Conservation (phyloP, 2,888 invertebrate genomes). For the Limnephilus rhombicus region DNA sequence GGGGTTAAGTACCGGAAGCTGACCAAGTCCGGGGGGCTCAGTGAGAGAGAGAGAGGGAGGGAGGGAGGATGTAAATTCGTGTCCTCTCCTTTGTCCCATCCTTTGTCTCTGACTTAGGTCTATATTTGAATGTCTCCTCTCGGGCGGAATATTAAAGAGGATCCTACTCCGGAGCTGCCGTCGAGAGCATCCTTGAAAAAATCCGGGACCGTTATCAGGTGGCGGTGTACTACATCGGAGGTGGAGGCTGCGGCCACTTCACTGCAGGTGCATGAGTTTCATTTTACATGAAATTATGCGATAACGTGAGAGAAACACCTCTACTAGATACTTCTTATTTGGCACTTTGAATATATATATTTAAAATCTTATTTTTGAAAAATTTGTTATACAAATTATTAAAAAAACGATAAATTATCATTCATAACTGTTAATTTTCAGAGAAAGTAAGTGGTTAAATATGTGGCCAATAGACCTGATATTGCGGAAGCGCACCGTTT, state of each 20-base stretch:
- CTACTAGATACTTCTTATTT: background rate
- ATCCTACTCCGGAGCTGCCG: background rate
- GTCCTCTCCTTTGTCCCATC: background rate
- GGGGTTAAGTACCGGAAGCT: slow-evolving; percentile 1
- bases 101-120: background rate
- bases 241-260: background rate
- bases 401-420: too few species aligned
- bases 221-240: background rate
- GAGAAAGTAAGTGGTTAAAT: too few species aligned
- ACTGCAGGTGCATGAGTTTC: background rate
- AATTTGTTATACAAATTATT: too few species aligned
- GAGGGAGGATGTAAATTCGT: background rate
- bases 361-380: too few species aligned
- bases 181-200: background rate
- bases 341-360: background rate
- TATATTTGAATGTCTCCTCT: background rate
- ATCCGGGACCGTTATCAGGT: background rate
- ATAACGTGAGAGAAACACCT: background rate
- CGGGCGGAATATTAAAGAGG: background rate
- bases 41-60: background rate
- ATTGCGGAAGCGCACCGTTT: too few species aligned
- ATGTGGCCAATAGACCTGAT: too few species aligned
- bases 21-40: background rate
- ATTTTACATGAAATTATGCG: background rate
- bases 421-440: too few species aligned